These are phyloP conservation scores for Drosophila suzukii DNA, from an alignment of 1,140 invertebrate species.

Conservation along the genomic window DNA sequence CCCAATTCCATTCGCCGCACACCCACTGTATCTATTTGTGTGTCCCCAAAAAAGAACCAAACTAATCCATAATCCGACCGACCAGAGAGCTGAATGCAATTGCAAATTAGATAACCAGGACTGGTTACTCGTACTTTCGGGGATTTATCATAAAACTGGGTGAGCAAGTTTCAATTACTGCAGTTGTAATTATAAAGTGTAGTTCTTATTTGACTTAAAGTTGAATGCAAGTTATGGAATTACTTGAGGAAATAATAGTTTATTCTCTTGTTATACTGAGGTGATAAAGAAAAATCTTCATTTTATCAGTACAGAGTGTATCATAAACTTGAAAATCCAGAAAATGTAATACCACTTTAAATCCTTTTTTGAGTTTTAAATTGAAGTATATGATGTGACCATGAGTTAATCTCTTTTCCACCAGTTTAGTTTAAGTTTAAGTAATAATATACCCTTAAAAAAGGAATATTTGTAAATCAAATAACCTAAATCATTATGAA, in stretches of 20 bases:
- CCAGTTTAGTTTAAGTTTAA: too few species aligned
- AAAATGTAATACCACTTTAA: background rate
- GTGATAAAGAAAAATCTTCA: background rate
- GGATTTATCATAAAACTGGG: conserved; percentile 8
- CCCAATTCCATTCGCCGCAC: conserved; percentile 23
- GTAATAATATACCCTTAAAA: too few species aligned
- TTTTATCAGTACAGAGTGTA: background rate
- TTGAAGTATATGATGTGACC: too few species aligned
- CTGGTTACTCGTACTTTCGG: background rate
- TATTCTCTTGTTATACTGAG: too few species aligned
- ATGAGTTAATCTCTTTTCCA: too few species aligned
- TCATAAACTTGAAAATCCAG: background rate
- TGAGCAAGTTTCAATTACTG: conserved; percentile 17
- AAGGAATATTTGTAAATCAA: too few species aligned
- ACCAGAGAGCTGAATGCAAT: conserved; percentile 40
- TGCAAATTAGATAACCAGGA: conserved; percentile 46
- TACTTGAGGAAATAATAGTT: background rate
- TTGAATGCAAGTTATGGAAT: background rate
- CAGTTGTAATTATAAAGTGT: background rate
- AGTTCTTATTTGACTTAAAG: background rate
- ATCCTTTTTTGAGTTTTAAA: too few species aligned
- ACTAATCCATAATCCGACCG: conserved; percentile 47
- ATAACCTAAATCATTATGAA: too few species aligned
- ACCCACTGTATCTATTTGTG: conserved; percentile 41
- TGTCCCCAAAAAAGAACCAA: conserved; percentile 38